A percentile compares a stretch with the other conserved stretches of the same genome.
phyloP scores from a whole-genome alignment of 2,113 vertebrate genomes.

The Hippopotamus amphibius region DNA sequence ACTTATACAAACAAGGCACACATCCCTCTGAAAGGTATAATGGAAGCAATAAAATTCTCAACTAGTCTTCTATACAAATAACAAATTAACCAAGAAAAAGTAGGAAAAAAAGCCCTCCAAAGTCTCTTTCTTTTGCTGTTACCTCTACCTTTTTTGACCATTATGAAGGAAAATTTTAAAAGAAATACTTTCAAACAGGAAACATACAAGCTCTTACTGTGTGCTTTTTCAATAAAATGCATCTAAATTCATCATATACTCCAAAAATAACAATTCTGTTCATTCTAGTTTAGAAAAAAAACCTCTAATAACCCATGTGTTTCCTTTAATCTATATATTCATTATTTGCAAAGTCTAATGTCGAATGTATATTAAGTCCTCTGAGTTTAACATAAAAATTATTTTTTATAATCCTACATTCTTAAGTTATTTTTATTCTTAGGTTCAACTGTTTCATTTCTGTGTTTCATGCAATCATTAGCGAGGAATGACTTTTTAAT shows the following conservation, averaged over 20 bases:
- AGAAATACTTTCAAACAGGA: conserved; percentile 31
- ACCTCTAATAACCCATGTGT: neutral
- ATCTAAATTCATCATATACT: neutral
- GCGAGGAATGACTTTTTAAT: neutral
- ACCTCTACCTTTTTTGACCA: neutral
- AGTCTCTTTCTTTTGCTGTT: neutral
- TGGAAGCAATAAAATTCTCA: conserved; percentile 29
- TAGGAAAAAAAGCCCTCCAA: neutral
- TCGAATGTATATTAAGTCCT: neutral
- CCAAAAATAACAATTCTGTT: neutral
- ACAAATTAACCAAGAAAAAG: neutral
- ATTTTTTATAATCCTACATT: neutral
- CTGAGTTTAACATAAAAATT: neutral
- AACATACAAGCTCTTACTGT: neutral
- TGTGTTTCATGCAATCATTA: conserved; percentile 5
- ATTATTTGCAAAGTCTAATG: conserved; percentile 32
- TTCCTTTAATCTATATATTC: conserved; percentile 19
- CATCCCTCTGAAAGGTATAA: neutral
- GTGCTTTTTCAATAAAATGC: neutral
- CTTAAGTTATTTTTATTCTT: neutral
- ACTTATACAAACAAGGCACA: neutral
- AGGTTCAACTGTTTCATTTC: neutral
- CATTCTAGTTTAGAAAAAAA: neutral
- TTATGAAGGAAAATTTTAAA: conserved; percentile 6
- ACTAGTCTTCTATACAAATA: neutral